Base-by-base conservation (phyloP, 2,113 vertebrate species). In the Podilymbus podiceps region DNA sequence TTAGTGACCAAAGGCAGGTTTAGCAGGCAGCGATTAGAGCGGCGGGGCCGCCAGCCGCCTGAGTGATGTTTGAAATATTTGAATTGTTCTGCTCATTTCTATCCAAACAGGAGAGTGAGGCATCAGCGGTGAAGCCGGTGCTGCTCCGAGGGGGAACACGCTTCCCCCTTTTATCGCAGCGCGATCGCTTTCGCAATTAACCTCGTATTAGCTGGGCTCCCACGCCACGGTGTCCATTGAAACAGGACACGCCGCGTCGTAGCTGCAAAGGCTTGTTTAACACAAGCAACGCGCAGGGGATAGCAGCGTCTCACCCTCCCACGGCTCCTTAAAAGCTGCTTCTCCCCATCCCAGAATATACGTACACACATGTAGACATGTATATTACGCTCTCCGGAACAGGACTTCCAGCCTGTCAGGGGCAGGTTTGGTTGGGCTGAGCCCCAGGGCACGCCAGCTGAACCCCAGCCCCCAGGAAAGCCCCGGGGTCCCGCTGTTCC, bases 1-100 rank as follows among this genome's bases (percentile, higher is more conserved):
- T 98, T 98, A 98, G 98, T 97, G 98, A 97, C 97, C 97, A 46
- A 85, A 93, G 85, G 93, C 97, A 93, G 97, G 96, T 94, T 96
- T 86, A 73, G 91, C 76, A 3, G 94, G 90, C 97, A 17, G 93
- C 73, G 97, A 98, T 98, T 98, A 98, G 81, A 88, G 95, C 56
- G 7, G 55, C 47, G 40, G 89, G 94, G 76, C 93, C 72, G 96
- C 95, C 97, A 77, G 95, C 46, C 8, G 60, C 85, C 50, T 92
- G 96, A 97, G 97, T 96, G 95, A 62, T 97, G 96, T 93, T 96
- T 96, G 96, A 97, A 98, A 97, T 89, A 66, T 23, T 24, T 82
- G 93, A 66, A 67, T 96, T n/a, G 90, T 88, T 95, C 85, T 35
- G 72, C 86, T 96, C 93, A 3, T 92, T 92, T 83, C 93, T 28